Evolutionary conservation across 1,140 invertebrate genomes (phyloP), one percentile per base, ranked within the genome.

Genomic region (Trachymyrmex septentrionalis): DNA sequence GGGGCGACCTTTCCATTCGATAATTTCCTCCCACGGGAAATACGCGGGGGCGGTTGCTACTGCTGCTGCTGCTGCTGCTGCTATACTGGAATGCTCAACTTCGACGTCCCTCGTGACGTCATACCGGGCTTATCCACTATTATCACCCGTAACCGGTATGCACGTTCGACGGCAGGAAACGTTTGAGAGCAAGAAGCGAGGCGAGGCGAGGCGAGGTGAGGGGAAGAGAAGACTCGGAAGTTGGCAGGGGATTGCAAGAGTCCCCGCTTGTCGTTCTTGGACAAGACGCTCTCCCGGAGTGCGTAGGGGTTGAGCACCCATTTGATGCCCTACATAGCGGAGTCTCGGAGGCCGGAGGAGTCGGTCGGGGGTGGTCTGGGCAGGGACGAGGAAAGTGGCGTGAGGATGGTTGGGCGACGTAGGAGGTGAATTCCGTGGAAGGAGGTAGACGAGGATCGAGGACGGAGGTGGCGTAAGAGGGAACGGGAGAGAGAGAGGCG

Each of bases 311-410:
- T 93, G 92, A 93, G 91, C 93, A 92, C 88, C 91, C 92, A 86
- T 92, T 94, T 91, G 90, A 93, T 93, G 93, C 64, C 93, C 93
- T 92, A 94, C 92, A 94, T 94, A 93, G 86, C 87, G 61, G 72
- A 88, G 85, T 85, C 87, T 91, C 84, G 87, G 75, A 73, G 88
- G 71, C 73, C 84, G 86, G 71, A 80, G 59, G 82, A 53, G 77
- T 71, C 53, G 88, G 88, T 78, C 66, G 88, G 78, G 67, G 86
- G 91, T 90, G 86, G 84, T 81, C 86, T 87, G 85, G 80, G 91
- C 87, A 91, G 91, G 87, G 84, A 90, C 78, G 88, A 73, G 80
- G 80, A 90, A 90, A 91, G 89, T 90, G 91, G 91, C 73, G 86
- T 73, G 84, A 90, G 86, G 89, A 91, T 86, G 91, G 86, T 66